Evolutionary conservation across 2,113 vertebrate genomes (phyloP).

Genomic region (Pristiophorus japonicus): DNA sequence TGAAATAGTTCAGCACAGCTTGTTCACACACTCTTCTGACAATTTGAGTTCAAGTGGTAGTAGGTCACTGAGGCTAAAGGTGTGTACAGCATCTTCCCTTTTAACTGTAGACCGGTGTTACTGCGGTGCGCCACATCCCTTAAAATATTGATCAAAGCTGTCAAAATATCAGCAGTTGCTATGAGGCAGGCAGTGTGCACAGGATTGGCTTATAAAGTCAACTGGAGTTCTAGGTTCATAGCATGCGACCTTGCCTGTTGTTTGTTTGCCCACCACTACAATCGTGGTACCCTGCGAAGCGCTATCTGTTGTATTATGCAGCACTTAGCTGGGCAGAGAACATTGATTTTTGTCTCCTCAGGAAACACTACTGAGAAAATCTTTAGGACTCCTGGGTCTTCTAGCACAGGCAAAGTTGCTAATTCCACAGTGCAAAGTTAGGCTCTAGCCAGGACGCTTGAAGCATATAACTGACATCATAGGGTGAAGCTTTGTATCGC

Average conservation of each 20-base stretch:
- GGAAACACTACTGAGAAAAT: conserved; percentile 62
- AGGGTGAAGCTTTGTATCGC: conserved; percentile 61
- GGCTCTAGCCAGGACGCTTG: conserved; percentile 58
- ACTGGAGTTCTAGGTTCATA: conserved; percentile 61
- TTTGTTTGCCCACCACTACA: conserved; percentile 48
- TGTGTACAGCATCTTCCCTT: conserved; percentile 51
- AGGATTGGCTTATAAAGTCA: conserved; percentile 57
- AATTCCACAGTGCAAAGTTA: conserved; percentile 59
- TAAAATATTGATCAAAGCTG: conserved; percentile 66
- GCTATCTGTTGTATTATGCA: conserved; percentile 48
- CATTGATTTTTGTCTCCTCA: conserved; percentile 50
- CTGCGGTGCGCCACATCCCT: conserved; percentile 56
- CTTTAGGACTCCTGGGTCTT: conserved; percentile 62
- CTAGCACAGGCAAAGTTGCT: conserved; percentile 56
- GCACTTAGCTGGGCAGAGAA: conserved; percentile 49
- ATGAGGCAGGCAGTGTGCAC: conserved; percentile 51
- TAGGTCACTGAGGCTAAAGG: conserved; percentile 45
- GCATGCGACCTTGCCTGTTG: conserved; percentile 53
- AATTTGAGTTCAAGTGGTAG: conserved; percentile 46
- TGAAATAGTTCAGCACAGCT: conserved; percentile 43
- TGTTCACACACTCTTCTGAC: conserved; percentile 46
- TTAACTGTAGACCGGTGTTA: conserved; percentile 59
- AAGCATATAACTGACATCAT: conserved; percentile 59
- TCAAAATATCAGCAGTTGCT: conserved; percentile 60
- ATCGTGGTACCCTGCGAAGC: conserved; percentile 44